phyloP scores from a whole-genome alignment of 2,797 vertebrate genomes.

The Eleutherodactylus coqui region DNA sequence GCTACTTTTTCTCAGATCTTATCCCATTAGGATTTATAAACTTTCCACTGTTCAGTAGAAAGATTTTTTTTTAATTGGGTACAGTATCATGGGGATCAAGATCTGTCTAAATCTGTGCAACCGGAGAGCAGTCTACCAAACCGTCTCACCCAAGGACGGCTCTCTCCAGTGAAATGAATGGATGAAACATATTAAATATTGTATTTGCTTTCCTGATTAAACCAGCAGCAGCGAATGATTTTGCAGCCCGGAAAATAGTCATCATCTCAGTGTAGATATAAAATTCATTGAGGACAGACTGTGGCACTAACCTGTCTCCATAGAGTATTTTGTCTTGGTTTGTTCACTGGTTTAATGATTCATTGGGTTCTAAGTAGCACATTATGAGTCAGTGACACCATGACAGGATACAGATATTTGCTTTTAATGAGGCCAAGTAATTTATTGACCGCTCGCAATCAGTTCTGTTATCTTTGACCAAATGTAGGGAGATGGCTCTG shows the following conservation, averaged over 20 bases:
- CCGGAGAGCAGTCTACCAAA: background rate
- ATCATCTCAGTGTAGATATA: conserved; percentile 2
- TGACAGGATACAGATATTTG: conserved; percentile 62
- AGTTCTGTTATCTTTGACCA: conserved; percentile 62
- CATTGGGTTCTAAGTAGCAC: conserved; percentile 56
- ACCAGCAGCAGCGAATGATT: conserved; percentile 15
- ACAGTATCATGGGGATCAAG: background rate
- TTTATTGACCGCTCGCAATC: conserved; percentile 66
- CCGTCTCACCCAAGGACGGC: background rate
- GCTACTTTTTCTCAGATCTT: background rate
- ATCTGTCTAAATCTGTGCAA: background rate
- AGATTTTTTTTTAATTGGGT: conserved; percentile 9
- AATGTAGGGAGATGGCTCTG: conserved; percentile 39
- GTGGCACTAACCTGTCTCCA: conserved; percentile 59
- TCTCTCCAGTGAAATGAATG: conserved; percentile 7
- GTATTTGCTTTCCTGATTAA: conserved; percentile 32
- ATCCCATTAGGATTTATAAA: background rate
- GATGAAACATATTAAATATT: conserved; percentile 25
- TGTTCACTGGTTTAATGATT: conserved; percentile 59
- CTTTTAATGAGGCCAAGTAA: conserved; percentile 65
- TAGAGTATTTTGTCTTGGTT: conserved; percentile 40
- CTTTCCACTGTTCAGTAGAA: background rate
- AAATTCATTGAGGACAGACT: conserved; percentile 63
- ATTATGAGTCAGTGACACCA: conserved; percentile 59
- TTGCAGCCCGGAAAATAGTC: conserved; percentile 25